Base-by-base conservation (phyloP, 2,113 vertebrate species). In the Gobio gobio region DNA sequence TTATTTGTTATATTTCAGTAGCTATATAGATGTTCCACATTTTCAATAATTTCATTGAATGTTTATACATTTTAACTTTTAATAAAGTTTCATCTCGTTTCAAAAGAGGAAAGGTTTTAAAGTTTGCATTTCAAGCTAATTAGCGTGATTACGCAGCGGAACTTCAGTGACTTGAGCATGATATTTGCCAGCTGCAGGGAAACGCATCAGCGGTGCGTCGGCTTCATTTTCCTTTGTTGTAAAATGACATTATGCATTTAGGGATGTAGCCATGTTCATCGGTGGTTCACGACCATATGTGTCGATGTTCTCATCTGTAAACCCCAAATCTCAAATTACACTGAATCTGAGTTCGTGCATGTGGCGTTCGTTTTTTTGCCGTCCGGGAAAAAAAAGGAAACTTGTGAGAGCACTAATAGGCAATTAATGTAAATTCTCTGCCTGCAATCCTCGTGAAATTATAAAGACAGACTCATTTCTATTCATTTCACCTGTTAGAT, bases 101-200 rank as follows among this genome's bases (percentile, higher is more conserved):
- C 0, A 68, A 74, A 45, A 29, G 1, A 47, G 22, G 20, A 51
- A 10, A 8, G 20, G n/a, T 20, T 5, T 33, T 22, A 68, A 72
- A 58, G 43, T 47, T 59, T 24, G 26, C 7, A 36, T 70, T 63
- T 33, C n/a, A 45, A 12, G 18, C 66, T 74, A 64, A 80, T 84
- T 87, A 87, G 18, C 45, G 75, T 78, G 82, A 87, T 79, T 87
- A 83, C 54, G 56, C 18, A 63, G 10, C 86, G 82, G 61, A 77
- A 86, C 80, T 78, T 20, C n/a, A 45, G 54, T 63, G 77, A 74
- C 76, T 78, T 81, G 43, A 80, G 84, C 51, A 33, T 83, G 54
- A 83, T 83, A 78, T 83, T 83, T 56, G 51, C 64, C 63, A 72
- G 82, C 74, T 87, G 81, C 82, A 83, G 54, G 45, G 73, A 73